Conservation (phyloP, 2,113 vertebrate genomes). For the Taxidea taxus region DNA sequence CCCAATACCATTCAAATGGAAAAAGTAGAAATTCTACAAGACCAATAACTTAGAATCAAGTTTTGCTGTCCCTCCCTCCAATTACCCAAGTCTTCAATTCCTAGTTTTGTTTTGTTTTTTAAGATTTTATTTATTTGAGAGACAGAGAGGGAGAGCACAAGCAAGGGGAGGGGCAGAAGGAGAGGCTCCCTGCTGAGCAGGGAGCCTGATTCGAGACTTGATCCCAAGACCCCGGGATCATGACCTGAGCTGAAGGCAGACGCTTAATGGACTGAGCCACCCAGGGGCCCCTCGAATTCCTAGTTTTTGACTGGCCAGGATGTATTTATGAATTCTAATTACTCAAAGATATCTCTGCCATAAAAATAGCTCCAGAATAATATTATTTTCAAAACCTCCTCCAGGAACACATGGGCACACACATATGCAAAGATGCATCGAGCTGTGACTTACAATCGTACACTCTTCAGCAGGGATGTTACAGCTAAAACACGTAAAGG, state of each 20-base stretch:
- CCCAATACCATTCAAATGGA: neutral
- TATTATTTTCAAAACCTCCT: neutral
- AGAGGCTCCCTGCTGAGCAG: neutral
- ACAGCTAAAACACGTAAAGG: rapidly evolving
- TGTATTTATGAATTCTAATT: neutral
- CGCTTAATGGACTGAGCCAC: neutral
- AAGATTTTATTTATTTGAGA: neutral
- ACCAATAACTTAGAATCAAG: neutral
- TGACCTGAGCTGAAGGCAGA: neutral
- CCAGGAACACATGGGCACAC: neutral
- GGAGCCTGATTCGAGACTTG: rapidly evolving
- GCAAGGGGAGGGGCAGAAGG: neutral
- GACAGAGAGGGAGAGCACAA: too few relatives aligned
- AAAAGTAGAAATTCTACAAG: neutral
- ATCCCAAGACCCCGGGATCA: neutral
- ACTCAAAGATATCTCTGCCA: neutral
- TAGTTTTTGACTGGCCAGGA: neutral
- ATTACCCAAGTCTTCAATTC: neutral
- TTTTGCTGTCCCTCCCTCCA: neutral
- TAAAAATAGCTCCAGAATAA: neutral
- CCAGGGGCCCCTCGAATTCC: neutral
- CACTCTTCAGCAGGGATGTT: neutral
- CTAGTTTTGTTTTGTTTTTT: neutral
- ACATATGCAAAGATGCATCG: neutral
- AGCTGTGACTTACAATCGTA: neutral